Percentiles rank a stretch among this genome's conserved stretches.
Evolutionary conservation across 2,797 vertebrate genomes (phyloP).

Genomic region (Eremophila alpestris): DNA sequence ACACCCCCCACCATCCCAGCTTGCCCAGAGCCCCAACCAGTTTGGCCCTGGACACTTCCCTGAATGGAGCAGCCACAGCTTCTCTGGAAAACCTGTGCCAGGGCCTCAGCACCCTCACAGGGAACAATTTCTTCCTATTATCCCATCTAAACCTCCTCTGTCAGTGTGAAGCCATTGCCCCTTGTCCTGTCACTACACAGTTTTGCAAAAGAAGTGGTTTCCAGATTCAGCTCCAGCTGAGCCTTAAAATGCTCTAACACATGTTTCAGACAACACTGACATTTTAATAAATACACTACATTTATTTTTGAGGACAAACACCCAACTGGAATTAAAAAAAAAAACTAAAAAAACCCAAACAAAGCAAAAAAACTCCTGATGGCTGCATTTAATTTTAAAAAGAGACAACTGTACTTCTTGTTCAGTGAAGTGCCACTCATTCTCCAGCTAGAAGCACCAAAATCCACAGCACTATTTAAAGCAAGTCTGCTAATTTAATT

Average conservation of each 20-base stretch:
- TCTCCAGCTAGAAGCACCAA: background rate
- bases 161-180: background rate
- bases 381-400: slow-evolving; percentile 6
- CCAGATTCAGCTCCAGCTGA: background rate
- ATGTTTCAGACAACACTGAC: background rate
- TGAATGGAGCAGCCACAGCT: background rate
- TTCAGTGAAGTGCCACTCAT: background rate
- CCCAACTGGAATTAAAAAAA: background rate
- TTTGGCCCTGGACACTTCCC: background rate
- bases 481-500: background rate
- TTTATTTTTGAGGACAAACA: background rate
- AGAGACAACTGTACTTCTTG: slow-evolving; percentile 3
- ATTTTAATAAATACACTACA: background rate
- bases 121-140: background rate
- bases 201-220: background rate
- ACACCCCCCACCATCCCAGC: background rate
- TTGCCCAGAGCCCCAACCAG: rapidly evolving
- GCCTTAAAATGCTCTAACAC: background rate
- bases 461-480: background rate
- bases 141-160: background rate
- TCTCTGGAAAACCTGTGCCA: background rate
- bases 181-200: background rate
- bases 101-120: rapidly evolving
- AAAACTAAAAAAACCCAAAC: no score
- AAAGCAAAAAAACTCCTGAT: background rate